Evolutionary conservation across 2,888 invertebrate species (phyloP), one percentile per base, ranked within the genome.

Genomic region (Clanis bilineata): DNA sequence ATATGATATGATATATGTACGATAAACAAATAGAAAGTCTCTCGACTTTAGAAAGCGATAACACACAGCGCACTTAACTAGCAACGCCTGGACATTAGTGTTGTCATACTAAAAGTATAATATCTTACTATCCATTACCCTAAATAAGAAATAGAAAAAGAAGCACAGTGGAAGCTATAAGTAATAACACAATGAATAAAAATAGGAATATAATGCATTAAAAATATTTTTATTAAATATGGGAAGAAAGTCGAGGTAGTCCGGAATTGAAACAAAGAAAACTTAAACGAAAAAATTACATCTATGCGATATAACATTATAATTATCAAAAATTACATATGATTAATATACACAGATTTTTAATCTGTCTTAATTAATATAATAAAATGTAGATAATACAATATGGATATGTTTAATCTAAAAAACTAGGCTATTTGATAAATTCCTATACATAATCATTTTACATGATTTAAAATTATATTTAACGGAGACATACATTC

Each of bases 1-100:
- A 69, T 79, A 80, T 25, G 25, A 25, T 64, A 39, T 79, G 51
- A 51, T 51, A 51, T 32, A 47, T 58, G 51, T 51, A 58, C 47
- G 28, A 47, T 72, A 74, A 80, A 80, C 68, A 75, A 80, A 75
- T 82, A 22, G 64, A 66, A 71, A 81, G 79, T 74, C 74, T 70
- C 68, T 68, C 57, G 68, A 71, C 70, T 71, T 69, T 73, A 72
- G 64, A 78, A 87, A 90, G 87, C 87, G 67, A 79, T 81, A 82
- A 89, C 87, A 88, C 83, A 85, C 86, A 88, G 78, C 86, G 70
- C 74, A 74, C 87, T 85, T 88, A 90, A 86, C 83, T 86, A 88
- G 80, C 88, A 88, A 86, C 90, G 83, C 86, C 86, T 85, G 86
- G 83, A 64, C 73, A 83, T 83, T 82, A 89, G 85, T 85, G 83